Base-by-base conservation (phyloP, 2,888 invertebrate genomes). In the Drosophila longiperda region DNA sequence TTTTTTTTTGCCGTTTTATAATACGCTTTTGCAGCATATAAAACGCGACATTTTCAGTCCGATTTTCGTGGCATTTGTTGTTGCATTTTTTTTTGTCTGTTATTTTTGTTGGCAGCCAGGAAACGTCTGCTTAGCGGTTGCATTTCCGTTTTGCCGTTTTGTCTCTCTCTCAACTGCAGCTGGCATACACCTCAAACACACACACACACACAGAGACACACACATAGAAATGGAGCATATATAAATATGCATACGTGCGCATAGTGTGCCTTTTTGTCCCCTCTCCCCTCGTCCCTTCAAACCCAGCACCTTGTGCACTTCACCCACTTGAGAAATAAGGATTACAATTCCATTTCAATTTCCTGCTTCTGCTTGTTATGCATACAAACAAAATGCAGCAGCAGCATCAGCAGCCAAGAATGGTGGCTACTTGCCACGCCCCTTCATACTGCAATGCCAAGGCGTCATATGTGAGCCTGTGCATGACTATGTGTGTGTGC, bases 281-380 rank as follows among this genome's bases (percentile, higher is more conserved):
- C 9, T 3, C 0, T 9, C 9, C 7, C 15, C 20, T 23, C 6
- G 23, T 1, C 26, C n/a, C 33, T 15, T 15, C 38, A 40, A 4
- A 15, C 7, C 20, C 15, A 8, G 52, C 63, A 52, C 55, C 64
- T 66, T 45, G 60, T 60, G 67, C 78, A 67, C 64, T 80, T 72
- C 65, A 64, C 66, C 67, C 69, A 78, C 82, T 87, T 84, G 73
- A 82, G 79, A 77, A 87, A 75, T 82, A 82, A 70, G 85, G 89
- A 85, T 85, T 85, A 85, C 82, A 89, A 89, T 85, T 85, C 87
- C 82, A 85, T 84, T 85, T 85, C 87, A 87, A 89, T 85, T 85
- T 87, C 84, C 87, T 76, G 84, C 74, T 79, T 66, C 67, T 61
- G 69, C 69, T 69, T 79, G 70, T 82, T 82, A 67, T 81, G 73